These are phyloP conservation scores for Perca fluviatilis DNA, from an alignment of 2,113 vertebrate genomes.

Conservation along the genomic window DNA sequence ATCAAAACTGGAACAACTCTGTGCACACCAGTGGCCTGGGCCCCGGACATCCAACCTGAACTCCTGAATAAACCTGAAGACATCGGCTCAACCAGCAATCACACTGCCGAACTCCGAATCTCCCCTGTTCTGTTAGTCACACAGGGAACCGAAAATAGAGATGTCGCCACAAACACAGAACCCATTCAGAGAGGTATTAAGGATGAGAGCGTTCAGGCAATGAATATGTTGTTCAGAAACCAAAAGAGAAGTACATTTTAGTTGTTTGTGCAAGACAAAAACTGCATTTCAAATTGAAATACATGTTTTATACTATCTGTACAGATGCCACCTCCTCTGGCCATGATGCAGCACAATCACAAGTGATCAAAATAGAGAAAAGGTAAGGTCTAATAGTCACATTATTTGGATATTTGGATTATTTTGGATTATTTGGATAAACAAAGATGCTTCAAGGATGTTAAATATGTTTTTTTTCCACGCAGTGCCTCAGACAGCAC, in stretches of 20 bases:
- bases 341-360: not conserved
- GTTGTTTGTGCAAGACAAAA: not conserved
- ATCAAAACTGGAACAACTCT: not conserved
- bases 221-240: not conserved
- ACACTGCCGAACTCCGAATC: not conserved
- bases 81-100: not conserved
- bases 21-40: not conserved
- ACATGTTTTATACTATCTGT: not conserved
- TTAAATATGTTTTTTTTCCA: not conserved
- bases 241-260: not conserved
- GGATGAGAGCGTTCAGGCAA: not conserved
- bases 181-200: not conserved
- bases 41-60: not conserved
- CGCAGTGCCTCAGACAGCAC: constrained; percentile 22
- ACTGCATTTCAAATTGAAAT: not conserved
- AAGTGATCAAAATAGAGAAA: rapidly evolving
- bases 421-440: not conserved
- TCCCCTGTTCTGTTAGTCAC: not conserved
- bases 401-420: not conserved
- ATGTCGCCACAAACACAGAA: not conserved
- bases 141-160: not conserved
- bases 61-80: not conserved
- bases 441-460: rapidly evolving
- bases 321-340: not conserved
- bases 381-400: not conserved